Base-by-base conservation (phyloP, 2,888 invertebrate species). In the Catocala fraxini region DNA sequence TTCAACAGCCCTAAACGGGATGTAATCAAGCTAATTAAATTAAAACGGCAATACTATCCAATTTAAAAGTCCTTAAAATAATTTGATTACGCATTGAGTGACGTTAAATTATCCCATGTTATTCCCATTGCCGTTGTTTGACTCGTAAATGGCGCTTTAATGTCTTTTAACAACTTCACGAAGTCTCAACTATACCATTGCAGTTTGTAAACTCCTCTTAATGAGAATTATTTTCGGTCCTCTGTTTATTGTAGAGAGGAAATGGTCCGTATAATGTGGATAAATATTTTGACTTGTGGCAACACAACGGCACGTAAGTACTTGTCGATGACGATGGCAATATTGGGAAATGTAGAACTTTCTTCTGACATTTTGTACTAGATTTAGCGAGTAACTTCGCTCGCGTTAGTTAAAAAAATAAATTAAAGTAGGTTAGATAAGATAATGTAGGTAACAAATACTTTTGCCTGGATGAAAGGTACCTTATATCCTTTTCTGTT, bases 171-270 rank as follows among this genome's bases (percentile, higher is more conserved):
- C 63, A 63, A 68, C 64, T 69, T 63, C 34, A 39, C 46, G 39
- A 34, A 51, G 62, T 64, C 63, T 60, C 59, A 61, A 70, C 71
- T 74, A 70, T 73, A 73, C 73, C 70, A 71, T 59, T 67, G 61
- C 49, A 67, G 68, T 80, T 80, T 52, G 71, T 73, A 80, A 81
- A 82, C 76, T 56, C 54, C 49, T 47, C 63, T 62, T 78, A 77
- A 79, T 81, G 65, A 73, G 65, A 70, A 68, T 73, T 75, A 77
- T 76, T 77, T 70, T 59, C 55, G 70, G 49, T 56, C 57, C 56
- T 63, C 71, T 64, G 74, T 73, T 61, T 35, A 15, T 59, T 77
- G 70, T 67, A 46, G 63, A n/a, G 3, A 68, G 65, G 72, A 77
- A 76, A 72, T 60, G 63, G 42, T 7, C 54, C 63, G 51, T 9